Conservation (phyloP, 1,140 invertebrate species). For the Parasteatoda tepidariorum region DNA sequence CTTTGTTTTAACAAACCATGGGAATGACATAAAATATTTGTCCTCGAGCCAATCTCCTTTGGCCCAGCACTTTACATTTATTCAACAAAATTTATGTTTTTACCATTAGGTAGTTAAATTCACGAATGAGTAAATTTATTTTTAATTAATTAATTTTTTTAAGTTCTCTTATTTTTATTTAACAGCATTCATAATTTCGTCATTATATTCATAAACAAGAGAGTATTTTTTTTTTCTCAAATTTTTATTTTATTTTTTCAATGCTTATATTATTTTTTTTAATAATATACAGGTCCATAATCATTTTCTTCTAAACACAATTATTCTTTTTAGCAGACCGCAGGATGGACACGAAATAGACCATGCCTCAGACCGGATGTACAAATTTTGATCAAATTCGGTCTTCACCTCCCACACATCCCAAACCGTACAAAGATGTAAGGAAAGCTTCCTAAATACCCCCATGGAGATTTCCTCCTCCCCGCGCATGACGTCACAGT, state of each 20-base stretch:
- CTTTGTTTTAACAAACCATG: too few species aligned
- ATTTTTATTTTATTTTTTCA: neutral
- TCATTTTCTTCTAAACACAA: neutral
- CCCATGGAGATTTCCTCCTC: constrained; percentile 14
- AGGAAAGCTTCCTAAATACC: neutral
- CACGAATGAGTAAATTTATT: too few species aligned
- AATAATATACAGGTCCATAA: neutral
- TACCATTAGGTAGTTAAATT: too few species aligned
- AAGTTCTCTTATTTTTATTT: too few species aligned
- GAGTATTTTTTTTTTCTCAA: neutral
- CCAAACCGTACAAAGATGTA: neutral
- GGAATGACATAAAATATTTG: too few species aligned
- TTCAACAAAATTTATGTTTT: too few species aligned
- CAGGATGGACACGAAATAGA: neutral
- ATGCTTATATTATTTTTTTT: neutral
- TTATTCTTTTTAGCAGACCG: neutral
- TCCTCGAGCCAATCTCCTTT: too few species aligned
- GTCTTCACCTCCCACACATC: neutral
- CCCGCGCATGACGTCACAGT: constrained; percentile 38
- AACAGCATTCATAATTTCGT: too few species aligned
- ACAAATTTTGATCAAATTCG: neutral
- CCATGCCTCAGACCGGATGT: too few species aligned
- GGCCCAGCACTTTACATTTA: too few species aligned
- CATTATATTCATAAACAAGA: too few species aligned
- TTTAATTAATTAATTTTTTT: too few species aligned